Conservation (phyloP, 1,140 invertebrate species). For the Pseudomyrmex sp. region DNA sequence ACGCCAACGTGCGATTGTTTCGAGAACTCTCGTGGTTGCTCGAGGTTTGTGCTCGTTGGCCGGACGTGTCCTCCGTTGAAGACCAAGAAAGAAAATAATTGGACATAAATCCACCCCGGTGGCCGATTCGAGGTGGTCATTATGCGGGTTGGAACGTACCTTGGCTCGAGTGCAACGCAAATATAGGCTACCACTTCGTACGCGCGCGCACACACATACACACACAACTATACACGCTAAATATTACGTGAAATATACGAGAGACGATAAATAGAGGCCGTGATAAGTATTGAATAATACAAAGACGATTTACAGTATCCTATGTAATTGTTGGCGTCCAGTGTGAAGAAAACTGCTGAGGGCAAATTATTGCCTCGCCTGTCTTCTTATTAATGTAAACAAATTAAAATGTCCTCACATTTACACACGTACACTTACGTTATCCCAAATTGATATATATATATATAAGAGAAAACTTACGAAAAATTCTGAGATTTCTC, state of each 20-base stretch:
- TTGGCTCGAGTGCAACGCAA: conserved; percentile 74
- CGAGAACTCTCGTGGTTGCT: conserved; percentile 52
- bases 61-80: conserved; percentile 28
- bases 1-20: conserved; percentile 41
- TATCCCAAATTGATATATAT: background rate
- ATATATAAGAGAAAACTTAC: background rate
- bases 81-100: conserved; percentile 73
- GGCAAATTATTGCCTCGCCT: background rate
- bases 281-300: conserved; percentile 68
- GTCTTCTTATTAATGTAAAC: too few species aligned
- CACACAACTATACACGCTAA: conserved; percentile 61
- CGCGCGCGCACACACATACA: conserved; percentile 35
- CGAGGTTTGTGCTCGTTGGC: conserved; percentile 37
- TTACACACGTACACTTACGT: too few species aligned
- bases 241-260: conserved; percentile 70
- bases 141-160: conserved; percentile 63
- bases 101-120: conserved; percentile 73
- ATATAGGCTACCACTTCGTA: conserved; percentile 53
- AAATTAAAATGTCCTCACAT: background rate
- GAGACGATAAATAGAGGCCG: conserved; percentile 67
- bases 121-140: conserved; percentile 72
- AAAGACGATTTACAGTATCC: background rate
- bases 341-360: background rate
- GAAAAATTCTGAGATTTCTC: background rate
- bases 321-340: background rate